Base-by-base conservation (phyloP, 2,888 invertebrate genomes). In the Halocaridina rubra region DNA sequence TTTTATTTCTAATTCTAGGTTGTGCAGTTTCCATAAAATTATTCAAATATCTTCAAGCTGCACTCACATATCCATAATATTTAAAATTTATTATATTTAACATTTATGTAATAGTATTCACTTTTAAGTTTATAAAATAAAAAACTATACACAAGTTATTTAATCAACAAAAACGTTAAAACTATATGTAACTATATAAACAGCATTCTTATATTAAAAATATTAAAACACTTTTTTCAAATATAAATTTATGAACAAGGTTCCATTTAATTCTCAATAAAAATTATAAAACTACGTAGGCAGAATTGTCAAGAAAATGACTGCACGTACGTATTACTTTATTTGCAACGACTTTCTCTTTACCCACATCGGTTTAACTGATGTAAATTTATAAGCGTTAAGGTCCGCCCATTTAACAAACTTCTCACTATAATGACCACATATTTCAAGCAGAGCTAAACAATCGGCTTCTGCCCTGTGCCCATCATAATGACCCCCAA, bases 401-500 rank as follows among this genome's bases (percentile, higher is more conserved):
- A 24, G 79, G 57, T 86, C 82, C 10, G 86, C 82, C 79, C 82
- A 82, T 13, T 80, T n/a, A 8, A 76, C 74, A 71, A 86, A 84
- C 22, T 59, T 82, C 8, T 57, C 22, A 3, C 86, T 82, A 76
- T 86, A 86, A 27, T 76, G 76, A 8, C 86, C 82, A 76, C 80
- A 82, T 39, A 86, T 86, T 32, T 71, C 24, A 19, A 86, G 57
- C 24, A 86, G 22, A 0, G 86, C 86, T 59, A 71, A 24, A 33
- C 76, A 82, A 53, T 86, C 86, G 46, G 61, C 29, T 32, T 86
- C 86, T n/a, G 86, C 82, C 4, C 76, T 57, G 27, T 86, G 86
- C 7, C 80, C 82, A 22, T 57, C 46, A 19, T 82, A 86, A 0
- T 61, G 29, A 8, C 8, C 1, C 22, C 33, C 61, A 72, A 86